Evolutionary conservation across 2,113 vertebrate genomes (phyloP), one percentile per base, ranked within the genome.

Genomic region (Actinemys pallida): DNA sequence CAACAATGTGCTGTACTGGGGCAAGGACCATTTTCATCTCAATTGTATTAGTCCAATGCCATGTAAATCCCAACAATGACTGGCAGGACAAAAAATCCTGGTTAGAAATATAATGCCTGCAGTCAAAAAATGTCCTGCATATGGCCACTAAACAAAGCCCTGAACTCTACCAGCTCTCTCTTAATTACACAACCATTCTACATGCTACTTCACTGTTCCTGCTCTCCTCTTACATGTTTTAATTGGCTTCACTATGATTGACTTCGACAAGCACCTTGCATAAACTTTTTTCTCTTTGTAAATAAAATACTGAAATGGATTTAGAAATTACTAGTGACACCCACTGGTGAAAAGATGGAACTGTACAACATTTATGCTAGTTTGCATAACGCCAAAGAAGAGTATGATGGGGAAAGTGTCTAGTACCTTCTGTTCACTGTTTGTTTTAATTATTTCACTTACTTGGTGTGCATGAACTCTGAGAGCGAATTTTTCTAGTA

Each of bases 321-420:
- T 20, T 2, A 1, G 54, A 79, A 92, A 50, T 5, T 3, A 20
- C 39, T 86, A 79, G 8, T 2, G 5, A 54, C 75, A 59, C 52
- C 50, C 50, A 22, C 78, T 45, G 86, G 82, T 29, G 62, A 56
- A 20, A 3, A 2, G 65, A 54, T 31, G 84, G 57, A 95, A 81
- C n/a, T 5, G 0, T 3, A 0, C 1, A 25, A 16, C 13, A 24
- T 69, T 49, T 69, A 42, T 54, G 42, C 17, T 27, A 8, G 6
- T 20, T 75, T 3, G 0, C 39, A 83, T 22, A 29, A 1, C 10
- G n/a, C 5, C n/a, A 83, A 13, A 31, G 14, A 69, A 29, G 53
- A 69, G 56, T 1, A 1, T 8, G 11, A 7, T 47, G 11, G 62
- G 54, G 81, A 82, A 89, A 59, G 22, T n/a, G 53, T 29, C 76